Evolutionary conservation across 2,113 vertebrate species (phyloP), one percentile per base, ranked within the genome.

Genomic region (Eublepharis macularius): DNA sequence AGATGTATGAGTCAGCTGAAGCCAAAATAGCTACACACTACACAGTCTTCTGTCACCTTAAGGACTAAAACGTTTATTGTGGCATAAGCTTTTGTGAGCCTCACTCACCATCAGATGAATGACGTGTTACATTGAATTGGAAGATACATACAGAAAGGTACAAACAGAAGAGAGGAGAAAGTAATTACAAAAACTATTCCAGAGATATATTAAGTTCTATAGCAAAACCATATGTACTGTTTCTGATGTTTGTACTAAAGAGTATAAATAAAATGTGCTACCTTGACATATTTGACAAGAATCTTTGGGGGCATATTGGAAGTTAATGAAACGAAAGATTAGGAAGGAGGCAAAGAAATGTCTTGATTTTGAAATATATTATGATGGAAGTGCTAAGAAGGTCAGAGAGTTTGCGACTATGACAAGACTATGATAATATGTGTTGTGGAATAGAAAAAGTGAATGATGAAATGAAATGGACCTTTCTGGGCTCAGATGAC

Each of bases 241-340:
- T 49, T 83, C 83, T 77, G 19, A 84, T 82, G 87, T 85, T 32
- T n/a, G n/a, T n/a, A n/a, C n/a, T n/a, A n/a, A n/a, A n/a, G n/a
- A 86, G 16, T 16, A 24, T 5, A 36, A 26, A 68, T 51, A 75
- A 54, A 74, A 51, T 49, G 10, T 6, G 41, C 24, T 66, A 75
- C 47, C 16, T 8, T 36, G 36, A 76, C 63, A 60, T 2, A 7
- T 76, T 69, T 76, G 36, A 24, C 24, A 54, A 43, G 26, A 60
- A 36, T 68, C 36, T 69, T 4, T 4, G 17, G 47, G 63, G 60
- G 8, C 8, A 14, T 43, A 26, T 57, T 4, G 47, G 29, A 82
- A 39, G 39, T 24, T 60, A 82, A 82, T 74, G 36, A 74, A 60
- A 63, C 3, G 4, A 60, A 82, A 63, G 29, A 10, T 39, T 57